These are phyloP conservation scores for Euspilapteryx auroguttella DNA, from an alignment of 2,888 invertebrate species.

Conservation along the genomic window DNA sequence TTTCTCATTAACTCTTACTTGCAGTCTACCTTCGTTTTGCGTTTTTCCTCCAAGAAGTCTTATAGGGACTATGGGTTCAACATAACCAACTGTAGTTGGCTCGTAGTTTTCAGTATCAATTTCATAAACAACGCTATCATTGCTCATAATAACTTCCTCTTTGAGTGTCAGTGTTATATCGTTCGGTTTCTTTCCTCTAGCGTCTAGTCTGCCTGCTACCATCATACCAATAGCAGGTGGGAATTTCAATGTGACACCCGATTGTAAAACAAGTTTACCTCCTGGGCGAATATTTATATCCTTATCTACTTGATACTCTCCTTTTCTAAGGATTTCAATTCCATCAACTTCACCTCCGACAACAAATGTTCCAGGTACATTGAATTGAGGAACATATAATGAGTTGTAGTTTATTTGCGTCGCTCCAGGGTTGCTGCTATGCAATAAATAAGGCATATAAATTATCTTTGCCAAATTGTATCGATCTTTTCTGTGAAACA, in stretches of 20 bases:
- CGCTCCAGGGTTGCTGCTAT: slow-evolving; percentile 87
- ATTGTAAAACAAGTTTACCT: slow-evolving; percentile 84
- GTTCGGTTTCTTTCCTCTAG: slow-evolving; percentile 76
- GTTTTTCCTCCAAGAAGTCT: slow-evolving; percentile 81
- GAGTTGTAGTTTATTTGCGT: slow-evolving; percentile 78
- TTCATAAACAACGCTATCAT: slow-evolving; percentile 65
- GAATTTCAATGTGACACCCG: slow-evolving; percentile 88
- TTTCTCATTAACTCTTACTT: slow-evolving; percentile 78
- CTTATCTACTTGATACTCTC: slow-evolving; percentile 87
- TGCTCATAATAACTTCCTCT: slow-evolving; percentile 69
- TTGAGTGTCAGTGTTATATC: slow-evolving; percentile 80
- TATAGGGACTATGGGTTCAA: slow-evolving; percentile 69
- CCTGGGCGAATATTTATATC: slow-evolving; percentile 95
- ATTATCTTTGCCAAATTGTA: slow-evolving; percentile 93
- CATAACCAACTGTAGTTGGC: slow-evolving; percentile 62
- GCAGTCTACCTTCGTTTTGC: slow-evolving; percentile 83
- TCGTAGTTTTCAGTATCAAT: slow-evolving; percentile 57
- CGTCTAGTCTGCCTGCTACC: slow-evolving; percentile 90
- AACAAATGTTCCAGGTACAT: slow-evolving; percentile 66
- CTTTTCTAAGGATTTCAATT: slow-evolving; percentile 76
- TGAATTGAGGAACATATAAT: slow-evolving; percentile 78
- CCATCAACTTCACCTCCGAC: slow-evolving; percentile 95
- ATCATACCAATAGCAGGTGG: slow-evolving; percentile 94
- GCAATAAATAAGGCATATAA: slow-evolving; percentile 88
- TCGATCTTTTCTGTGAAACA: slow-evolving; percentile 86